Base-by-base conservation (phyloP, 2,888 invertebrate species). In the Sminthurinus aureus region DNA sequence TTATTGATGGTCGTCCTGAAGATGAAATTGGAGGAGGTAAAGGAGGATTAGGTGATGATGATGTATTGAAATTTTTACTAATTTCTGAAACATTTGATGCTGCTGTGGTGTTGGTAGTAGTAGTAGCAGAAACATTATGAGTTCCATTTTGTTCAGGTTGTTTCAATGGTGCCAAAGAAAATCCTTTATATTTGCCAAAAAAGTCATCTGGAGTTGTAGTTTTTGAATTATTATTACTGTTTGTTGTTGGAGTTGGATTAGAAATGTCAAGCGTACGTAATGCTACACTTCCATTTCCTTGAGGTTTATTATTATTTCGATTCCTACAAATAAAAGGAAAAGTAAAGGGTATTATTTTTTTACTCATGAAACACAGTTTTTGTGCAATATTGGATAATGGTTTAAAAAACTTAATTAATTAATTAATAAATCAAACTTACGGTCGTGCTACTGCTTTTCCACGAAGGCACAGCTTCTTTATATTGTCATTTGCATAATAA, bases 141-240 rank as follows among this genome's bases (percentile, higher is more conserved):
- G 81, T 38, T 38, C 74, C 77, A 8, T 78, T 24, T 0, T 78
- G 52, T 15, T 79, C 24, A 3, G 85, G 84, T n/a, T 81, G 71
- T 66, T 85, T 85, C 18, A 94, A 91, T 0, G 95, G 95, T 0
- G 93, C 92, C 74, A 96, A 92, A 0, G 94, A 94, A 90, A 96
- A 96, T 0, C 96, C 96, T 90, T 95, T 95, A 91, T 96, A 96
- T 89, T 96, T 95, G 0, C 96, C 96, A 90, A 96, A 96, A 91
- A 96, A 94, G 89, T 94, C 87, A 66, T 85, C 85, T 9, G 83
- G 81, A 12, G 71, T 52, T 18, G 75, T 80, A 0, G n/a, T 50
- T 24, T 74, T 79, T 18, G 80, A 67, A 79, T 83, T 83, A 66
- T 83, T 83, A 74, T 79, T 83, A 51, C 79, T 71, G 0, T 71